These are phyloP conservation scores for Botia kubotai DNA, from an alignment of 2,797 vertebrate genomes.

Conservation along the genomic window DNA sequence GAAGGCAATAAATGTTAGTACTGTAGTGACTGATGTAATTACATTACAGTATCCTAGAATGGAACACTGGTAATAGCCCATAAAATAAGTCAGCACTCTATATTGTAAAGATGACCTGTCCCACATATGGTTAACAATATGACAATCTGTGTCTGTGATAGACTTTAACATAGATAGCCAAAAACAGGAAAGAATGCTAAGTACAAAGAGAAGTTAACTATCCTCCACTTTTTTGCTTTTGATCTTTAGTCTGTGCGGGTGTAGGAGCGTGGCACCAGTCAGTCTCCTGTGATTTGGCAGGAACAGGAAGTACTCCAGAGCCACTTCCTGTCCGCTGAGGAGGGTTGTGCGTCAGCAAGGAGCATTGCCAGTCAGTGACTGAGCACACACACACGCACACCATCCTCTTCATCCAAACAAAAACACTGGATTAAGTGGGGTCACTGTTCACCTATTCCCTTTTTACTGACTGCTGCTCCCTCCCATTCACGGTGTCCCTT, in stretches of 20 bases:
- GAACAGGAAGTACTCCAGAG: slow-evolving; percentile 82
- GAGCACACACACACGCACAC: slow-evolving; percentile 23
- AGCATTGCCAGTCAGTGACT: slow-evolving; percentile 53
- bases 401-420: slow-evolving; percentile 35
- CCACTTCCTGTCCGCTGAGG: slow-evolving; percentile 79
- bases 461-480: slow-evolving; percentile 26
- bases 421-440: slow-evolving; percentile 30
- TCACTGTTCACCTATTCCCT: slow-evolving; percentile 47
- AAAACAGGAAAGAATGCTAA: slow-evolving; percentile 51
- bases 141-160: slow-evolving; percentile 29
- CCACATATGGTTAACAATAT: slow-evolving; percentile 42
- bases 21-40: not conserved
- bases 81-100: slow-evolving; percentile 5
- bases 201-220: slow-evolving; percentile 43
- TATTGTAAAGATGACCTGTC: slow-evolving; percentile 31
- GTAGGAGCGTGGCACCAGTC: slow-evolving; percentile 76
- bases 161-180: slow-evolving; percentile 33
- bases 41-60: not conserved
- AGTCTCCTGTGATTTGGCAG: slow-evolving; percentile 82
- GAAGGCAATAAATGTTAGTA: not conserved
- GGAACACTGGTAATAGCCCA: not conserved
- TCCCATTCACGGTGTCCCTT: slow-evolving; percentile 2
- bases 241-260: slow-evolving; percentile 44
- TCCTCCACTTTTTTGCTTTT: slow-evolving; percentile 37
- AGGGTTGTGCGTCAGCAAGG: slow-evolving; percentile 72